These are phyloP conservation scores for Drosophila conformis DNA, from an alignment of 2,888 invertebrate genomes.

Conservation along the genomic window DNA sequence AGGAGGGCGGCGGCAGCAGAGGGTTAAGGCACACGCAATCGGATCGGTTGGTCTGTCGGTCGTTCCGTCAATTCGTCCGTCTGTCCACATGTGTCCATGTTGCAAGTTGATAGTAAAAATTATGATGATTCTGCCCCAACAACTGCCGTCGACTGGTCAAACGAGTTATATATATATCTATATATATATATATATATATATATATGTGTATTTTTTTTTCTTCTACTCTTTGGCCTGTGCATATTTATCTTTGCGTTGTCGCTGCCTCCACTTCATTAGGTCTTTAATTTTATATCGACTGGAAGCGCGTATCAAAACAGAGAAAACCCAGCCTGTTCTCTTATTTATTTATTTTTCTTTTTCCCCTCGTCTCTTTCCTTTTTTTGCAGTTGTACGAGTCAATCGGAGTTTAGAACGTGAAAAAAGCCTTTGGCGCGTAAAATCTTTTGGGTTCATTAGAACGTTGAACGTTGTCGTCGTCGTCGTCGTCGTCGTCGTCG, in stretches of 20 bases:
- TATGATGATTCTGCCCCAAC: constrained; percentile 80
- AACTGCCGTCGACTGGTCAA: constrained; percentile 71
- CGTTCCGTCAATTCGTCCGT: constrained; percentile 8
- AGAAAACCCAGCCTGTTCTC: constrained; percentile 60
- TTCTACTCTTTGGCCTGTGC: constrained; percentile 56
- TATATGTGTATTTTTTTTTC: constrained; percentile 5
- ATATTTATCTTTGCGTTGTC: constrained; percentile 77
- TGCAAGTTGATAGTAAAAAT: constrained; percentile 82
- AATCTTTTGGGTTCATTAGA: constrained; percentile 81
- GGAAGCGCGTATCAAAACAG: constrained; percentile 76
- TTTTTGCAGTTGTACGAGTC: constrained; percentile 60
- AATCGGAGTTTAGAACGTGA: constrained; percentile 56
- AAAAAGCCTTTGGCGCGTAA: constrained; percentile 80
- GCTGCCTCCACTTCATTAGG: constrained; percentile 80
- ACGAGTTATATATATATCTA: constrained; percentile 62
- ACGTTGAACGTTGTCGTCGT: constrained; percentile 72
- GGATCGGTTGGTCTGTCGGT: constrained; percentile 36
- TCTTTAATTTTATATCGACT: constrained; percentile 79
- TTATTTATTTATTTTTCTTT: constrained; percentile 2
- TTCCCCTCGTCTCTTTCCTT: background rate
- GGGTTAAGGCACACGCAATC: constrained; percentile 72
- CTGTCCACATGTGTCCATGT: constrained; percentile 72
- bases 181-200: constrained; percentile 45
- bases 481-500: constrained; percentile 4
- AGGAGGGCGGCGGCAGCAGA: constrained; percentile 28